phyloP scores from a whole-genome alignment of 2,797 vertebrate species.

The Myiothlypis chrysogaster region DNA sequence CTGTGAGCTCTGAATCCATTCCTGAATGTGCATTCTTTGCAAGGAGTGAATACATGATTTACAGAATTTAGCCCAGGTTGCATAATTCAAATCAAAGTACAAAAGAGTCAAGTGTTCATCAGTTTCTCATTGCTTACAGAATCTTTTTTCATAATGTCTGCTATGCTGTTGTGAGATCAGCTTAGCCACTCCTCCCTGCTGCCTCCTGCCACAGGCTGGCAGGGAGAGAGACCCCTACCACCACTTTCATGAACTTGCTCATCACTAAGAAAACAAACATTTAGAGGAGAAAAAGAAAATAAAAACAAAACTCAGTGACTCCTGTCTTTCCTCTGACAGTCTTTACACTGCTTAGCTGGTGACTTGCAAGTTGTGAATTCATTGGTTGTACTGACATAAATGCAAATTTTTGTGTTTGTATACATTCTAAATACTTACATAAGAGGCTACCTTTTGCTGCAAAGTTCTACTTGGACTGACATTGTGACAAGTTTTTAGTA shows the following conservation, averaged over 20 bases:
- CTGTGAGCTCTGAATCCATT: not conserved
- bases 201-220: not conserved
- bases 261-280: not conserved
- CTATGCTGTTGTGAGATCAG: not conserved
- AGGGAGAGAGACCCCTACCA: not conserved
- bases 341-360: not conserved
- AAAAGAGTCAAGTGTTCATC: not conserved
- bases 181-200: not conserved
- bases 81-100: not conserved
- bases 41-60: not conserved
- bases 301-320: not conserved
- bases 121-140: not conserved
- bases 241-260: not conserved
- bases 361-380: not conserved
- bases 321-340: not conserved
- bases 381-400: not conserved
- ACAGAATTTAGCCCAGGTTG: not conserved
- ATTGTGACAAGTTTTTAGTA: not conserved
- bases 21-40: not conserved
- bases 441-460: not conserved
- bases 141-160: not conserved
- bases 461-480: not conserved
- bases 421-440: not conserved
- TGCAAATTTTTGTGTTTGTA: not conserved
- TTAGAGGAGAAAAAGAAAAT: not conserved